These are phyloP conservation scores for Montipora capricornis DNA, from an alignment of 64 coral and sea anemone genomes.

Conservation along the genomic window DNA sequence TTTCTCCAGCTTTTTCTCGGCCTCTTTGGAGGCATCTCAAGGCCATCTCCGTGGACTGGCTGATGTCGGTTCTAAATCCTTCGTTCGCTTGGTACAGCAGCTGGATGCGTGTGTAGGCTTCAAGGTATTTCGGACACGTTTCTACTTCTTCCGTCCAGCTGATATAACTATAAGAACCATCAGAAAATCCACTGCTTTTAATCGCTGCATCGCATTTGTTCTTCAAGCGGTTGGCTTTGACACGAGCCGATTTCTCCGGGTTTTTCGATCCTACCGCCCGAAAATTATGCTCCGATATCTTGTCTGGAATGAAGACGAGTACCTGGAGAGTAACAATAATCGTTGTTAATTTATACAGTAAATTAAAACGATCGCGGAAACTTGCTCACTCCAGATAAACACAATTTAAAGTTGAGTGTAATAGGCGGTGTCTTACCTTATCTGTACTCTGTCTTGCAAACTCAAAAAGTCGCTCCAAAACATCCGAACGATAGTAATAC, in stretches of 20 bases:
- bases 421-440: slow-evolving; percentile 17
- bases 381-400: neutral
- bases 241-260: slow-evolving; percentile 81
- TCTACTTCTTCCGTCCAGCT: slow-evolving; percentile 82
- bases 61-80: slow-evolving; percentile 57
- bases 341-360: too few relatives aligned
- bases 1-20: neutral
- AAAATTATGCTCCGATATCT: slow-evolving; percentile 83
- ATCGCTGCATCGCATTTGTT: slow-evolving; percentile 81
- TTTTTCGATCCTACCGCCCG: slow-evolving; percentile 82
- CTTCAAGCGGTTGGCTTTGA: slow-evolving; percentile 66
- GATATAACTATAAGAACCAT: slow-evolving; percentile 49
- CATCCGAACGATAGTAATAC: slow-evolving; percentile 69
- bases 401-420: neutral
- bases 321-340: slow-evolving; percentile 22
- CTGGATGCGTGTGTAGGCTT: slow-evolving; percentile 61
- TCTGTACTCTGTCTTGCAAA: slow-evolving; percentile 58
- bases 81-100: slow-evolving; percentile 73
- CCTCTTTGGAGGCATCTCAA: slow-evolving; percentile 65
- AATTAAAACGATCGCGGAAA: neutral
- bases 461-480: slow-evolving; percentile 44
- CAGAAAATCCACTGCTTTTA: neutral
- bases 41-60: slow-evolving; percentile 64
- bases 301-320: slow-evolving; percentile 72
- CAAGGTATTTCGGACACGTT: slow-evolving; percentile 35